Conservation (phyloP, 2,113 vertebrate species). For the Ptilorrhoa leucosticta region DNA sequence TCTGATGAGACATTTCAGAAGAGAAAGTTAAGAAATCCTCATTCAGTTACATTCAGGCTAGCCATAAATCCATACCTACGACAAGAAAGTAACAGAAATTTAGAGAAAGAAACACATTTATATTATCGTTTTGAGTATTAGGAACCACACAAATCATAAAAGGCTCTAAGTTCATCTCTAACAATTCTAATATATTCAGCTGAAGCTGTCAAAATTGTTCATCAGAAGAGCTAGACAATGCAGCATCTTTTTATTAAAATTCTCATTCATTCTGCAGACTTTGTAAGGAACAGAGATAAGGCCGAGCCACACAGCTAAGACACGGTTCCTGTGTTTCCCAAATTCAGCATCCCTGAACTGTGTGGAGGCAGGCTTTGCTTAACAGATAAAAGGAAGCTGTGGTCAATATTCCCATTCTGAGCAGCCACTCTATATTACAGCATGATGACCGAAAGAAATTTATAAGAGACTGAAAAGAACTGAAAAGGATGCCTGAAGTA, state of each 20-base stretch:
- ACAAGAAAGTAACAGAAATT: not conserved
- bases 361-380: not conserved
- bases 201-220: not conserved
- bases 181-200: not conserved
- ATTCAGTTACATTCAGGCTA: not conserved
- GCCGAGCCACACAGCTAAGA: not conserved
- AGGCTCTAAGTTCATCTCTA: not conserved
- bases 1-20: not conserved
- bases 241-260: not conserved
- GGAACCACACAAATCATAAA: slow-evolving; percentile 1
- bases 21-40: slow-evolving; percentile 1
- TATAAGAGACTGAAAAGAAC: not conserved
- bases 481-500: not conserved
- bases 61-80: not conserved
- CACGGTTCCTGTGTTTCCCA: not conserved
- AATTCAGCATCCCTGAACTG: not conserved
- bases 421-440: not conserved
- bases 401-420: not conserved
- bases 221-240: not conserved
- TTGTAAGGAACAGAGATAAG: not conserved
- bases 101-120: not conserved
- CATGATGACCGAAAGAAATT: not conserved
- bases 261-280: not conserved
- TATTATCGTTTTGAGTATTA: not conserved
- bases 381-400: not conserved